A percentile compares a stretch with the other conserved stretches of the same genome.
Conservation (phyloP, 2,797 vertebrate genomes). For the Helarctos malayanus region DNA sequence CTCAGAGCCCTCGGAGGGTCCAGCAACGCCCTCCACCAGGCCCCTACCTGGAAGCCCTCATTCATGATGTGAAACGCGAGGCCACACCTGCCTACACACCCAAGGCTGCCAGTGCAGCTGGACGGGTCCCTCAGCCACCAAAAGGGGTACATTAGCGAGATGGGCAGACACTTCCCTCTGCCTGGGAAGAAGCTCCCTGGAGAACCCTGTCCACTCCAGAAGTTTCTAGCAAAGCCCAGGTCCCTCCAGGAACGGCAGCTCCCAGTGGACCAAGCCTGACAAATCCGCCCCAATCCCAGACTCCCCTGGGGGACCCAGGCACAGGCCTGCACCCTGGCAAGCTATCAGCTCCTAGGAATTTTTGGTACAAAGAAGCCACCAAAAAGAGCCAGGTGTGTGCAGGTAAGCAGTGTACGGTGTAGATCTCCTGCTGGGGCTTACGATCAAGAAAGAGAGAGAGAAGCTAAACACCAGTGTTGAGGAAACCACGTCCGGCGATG, state of each 20-base stretch:
- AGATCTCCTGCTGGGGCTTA: rapidly evolving
- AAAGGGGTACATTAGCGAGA: background rate
- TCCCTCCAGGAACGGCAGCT: background rate
- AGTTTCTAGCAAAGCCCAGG: background rate
- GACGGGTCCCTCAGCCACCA: rapidly evolving
- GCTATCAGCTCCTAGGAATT: background rate
- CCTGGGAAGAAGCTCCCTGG: background rate
- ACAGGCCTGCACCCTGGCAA: rapidly evolving
- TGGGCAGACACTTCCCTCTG: background rate
- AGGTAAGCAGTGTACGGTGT: rapidly evolving
- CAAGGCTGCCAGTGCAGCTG: background rate
- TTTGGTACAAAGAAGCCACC: background rate
- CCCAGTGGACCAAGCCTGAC: background rate
- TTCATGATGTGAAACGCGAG: rapidly evolving
- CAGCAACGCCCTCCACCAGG: background rate
- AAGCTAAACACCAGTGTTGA: no score
- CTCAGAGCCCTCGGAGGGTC: background rate
- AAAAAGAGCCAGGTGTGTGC: background rate
- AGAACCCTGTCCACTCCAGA: background rate
- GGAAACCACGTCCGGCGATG: rapidly evolving
- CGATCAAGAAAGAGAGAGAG: background rate
- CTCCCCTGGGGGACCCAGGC: background rate
- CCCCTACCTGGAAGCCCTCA: background rate
- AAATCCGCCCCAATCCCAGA: no score
- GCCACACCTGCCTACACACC: background rate